phyloP scores from a whole-genome alignment of 2,113 vertebrate species.

The Cheilinus undulatus region DNA sequence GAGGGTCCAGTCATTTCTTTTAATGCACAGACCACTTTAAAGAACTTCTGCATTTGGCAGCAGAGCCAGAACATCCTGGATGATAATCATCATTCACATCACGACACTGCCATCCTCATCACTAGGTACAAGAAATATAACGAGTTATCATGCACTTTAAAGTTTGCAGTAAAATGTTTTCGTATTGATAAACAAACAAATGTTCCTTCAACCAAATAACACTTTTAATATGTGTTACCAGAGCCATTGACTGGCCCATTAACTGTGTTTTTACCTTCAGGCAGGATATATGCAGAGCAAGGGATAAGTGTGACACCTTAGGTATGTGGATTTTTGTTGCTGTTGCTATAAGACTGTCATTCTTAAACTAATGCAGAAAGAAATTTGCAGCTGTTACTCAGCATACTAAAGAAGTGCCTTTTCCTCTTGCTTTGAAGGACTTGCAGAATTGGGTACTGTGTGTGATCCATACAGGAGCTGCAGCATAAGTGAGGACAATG shows the following conservation, averaged over 20 bases:
- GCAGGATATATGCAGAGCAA: conserved; percentile 98
- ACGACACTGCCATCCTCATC: conserved; percentile 96
- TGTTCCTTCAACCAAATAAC: not conserved
- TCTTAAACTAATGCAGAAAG: not conserved
- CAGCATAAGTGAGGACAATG: conserved; percentile 97
- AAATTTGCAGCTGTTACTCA: not conserved
- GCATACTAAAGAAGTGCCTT: conserved; percentile 12
- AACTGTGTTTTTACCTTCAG: conserved; percentile 84
- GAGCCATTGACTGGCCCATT: conserved; percentile 22
- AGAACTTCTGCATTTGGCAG: conserved; percentile 99
- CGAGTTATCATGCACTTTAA: not conserved
- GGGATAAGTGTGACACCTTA: conserved; percentile 98
- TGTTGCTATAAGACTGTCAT: not conserved
- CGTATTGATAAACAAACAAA: not conserved
- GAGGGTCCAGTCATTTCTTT: conserved; percentile 95
- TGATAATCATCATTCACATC: conserved; percentile 90
- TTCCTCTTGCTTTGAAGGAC: conserved; percentile 81
- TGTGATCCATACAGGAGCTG: conserved; percentile 97
- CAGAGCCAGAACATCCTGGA: conserved; percentile 91
- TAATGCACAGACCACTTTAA: conserved; percentile 97
- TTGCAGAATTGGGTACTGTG: conserved; percentile 96
- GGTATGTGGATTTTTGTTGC: conserved; percentile 83
- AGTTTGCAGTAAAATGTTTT: not conserved
- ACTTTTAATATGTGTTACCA: not conserved
- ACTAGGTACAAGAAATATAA: conserved; percentile 87